Base-by-base conservation (phyloP, 2,113 vertebrate species). In the Lichenostomus cassidix region DNA sequence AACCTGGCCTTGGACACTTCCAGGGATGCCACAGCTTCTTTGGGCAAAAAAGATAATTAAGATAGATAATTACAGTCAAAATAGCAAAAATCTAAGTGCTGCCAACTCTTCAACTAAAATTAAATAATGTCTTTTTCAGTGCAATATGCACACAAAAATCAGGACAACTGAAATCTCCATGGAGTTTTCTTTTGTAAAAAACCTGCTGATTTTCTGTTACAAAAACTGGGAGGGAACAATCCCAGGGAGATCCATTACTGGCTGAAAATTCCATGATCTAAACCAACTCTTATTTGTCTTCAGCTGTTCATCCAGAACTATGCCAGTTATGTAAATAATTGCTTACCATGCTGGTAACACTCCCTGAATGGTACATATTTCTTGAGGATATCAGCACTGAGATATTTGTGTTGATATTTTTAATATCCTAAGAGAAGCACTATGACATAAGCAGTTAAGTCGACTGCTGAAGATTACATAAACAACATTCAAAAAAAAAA, bases 241-340 rank as follows among this genome's bases (percentile, higher is more conserved):
- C 31, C 20, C 31, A 37, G 33, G 16, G n/a, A 83, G 29, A 58
- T 55, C 13, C 42, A 23, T 23, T n/a, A 44, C 39, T 88, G 59
- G 33, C 28, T 80, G 35, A 77, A 87, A 92, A 91, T 59, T 76
- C 63, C 70, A 70, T 83, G 78, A 75, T 47, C 16, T 69, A 68
- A 87, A 93, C 5, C 24, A 89, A 62, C 62, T 82, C 67, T 70
- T 73, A 41, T 46, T 94, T 81, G 87, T 69, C 49, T 97, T 87
- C 73, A 87, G 53, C 50, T 95, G 39, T 41, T 83, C 63, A 58
- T 60, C 87, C 79, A 95, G 64, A 96, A 92, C 69, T 95, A 94
- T 97, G 95, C 42, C 65, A 96, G 94, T 75, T 92, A 95, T 95
- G 96, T 90, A 94, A 96, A 94, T 90, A 94, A 60, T 58, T 71